Base-by-base conservation (phyloP, 2,888 invertebrate genomes). In the Cryptus viduatorius region DNA sequence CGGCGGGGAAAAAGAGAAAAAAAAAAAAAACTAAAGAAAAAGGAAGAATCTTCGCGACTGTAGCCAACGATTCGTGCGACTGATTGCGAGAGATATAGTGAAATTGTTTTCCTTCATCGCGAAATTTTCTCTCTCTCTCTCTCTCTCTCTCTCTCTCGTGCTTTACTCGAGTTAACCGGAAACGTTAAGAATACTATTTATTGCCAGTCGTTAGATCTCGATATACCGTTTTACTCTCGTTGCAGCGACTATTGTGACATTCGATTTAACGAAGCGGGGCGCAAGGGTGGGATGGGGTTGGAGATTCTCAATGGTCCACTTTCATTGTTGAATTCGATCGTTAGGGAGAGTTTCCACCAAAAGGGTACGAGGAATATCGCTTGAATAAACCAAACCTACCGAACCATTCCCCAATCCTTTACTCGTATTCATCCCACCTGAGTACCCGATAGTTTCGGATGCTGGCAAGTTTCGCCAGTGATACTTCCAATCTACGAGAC, bases 41-140 rank as follows among this genome's bases (percentile, higher is more conserved):
- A 24, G 12, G 0, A 56, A 24, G 24, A 73, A 44, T 67, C 67
- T 19, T 14, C 46, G 46, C 19, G 31, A 65, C 44, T 42, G 76
- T 16, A 37, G 73, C 73, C 73, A 75, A 80, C 67, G 37, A 80
- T 73, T 75, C 61, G 67, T 19, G 14, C 46, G 7, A 56, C 44
- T 73, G 67, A 79, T 79, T 67, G 64, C 29, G 12, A 42, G 53
- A 56, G 46, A 79, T 46, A 73, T 46, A 31, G 48, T 68, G 50
- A 29, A 75, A 75, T 81, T 76, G 68, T 75, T 81, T 81, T 69
- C 59, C 75, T 31, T 59, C 37, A 37, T 37, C 19, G n/a, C 67
- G 42, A 12, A 24, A 19, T 3, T 24, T n/a, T 16, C 29, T 16
- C 29, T 61, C 37, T 0, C 31, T 29, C 53, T 8, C 24, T 24